Evolutionary conservation across 1,140 invertebrate species (phyloP).

Genomic region (Glossosoma conforme): DNA sequence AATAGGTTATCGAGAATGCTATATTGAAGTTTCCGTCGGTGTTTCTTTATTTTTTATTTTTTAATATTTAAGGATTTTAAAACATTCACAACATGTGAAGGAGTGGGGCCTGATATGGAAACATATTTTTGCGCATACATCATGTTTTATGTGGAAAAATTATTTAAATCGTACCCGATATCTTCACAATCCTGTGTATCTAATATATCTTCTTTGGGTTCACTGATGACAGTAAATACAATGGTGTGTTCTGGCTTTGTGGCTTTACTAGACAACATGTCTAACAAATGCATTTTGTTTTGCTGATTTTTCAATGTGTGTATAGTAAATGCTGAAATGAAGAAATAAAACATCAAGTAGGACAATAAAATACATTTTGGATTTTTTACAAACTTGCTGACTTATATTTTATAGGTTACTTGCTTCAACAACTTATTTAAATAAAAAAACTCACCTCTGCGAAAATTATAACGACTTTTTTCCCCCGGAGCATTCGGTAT

Average conservation of each 20-base stretch:
- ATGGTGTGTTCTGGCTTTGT: background rate
- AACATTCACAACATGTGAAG: too few species aligned
- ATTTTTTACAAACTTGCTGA: background rate
- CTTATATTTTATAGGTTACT: background rate
- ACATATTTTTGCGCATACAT: too few species aligned
- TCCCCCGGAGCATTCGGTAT: background rate
- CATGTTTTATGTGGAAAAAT: too few species aligned
- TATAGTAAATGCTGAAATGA: background rate
- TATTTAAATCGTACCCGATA: too few species aligned
- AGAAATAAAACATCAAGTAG: background rate
- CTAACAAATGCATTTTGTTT: background rate
- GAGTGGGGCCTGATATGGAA: too few species aligned
- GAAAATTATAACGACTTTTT: background rate
- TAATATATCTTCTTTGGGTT: constrained; percentile 35
- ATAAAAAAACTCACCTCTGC: background rate
- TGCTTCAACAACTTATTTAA: background rate
- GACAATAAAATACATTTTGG: background rate
- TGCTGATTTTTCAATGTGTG: background rate
- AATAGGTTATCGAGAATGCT: background rate
- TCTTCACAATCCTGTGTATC: constrained; percentile 34
- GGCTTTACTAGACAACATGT: background rate
- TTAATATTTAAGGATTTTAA: too few species aligned
- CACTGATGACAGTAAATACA: constrained; percentile 34
- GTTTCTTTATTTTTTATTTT: too few species aligned
- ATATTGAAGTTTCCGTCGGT: constrained; percentile 1